Evolutionary conservation across 2,888 invertebrate species (phyloP).

Genomic region (Lasioglossum morio): DNA sequence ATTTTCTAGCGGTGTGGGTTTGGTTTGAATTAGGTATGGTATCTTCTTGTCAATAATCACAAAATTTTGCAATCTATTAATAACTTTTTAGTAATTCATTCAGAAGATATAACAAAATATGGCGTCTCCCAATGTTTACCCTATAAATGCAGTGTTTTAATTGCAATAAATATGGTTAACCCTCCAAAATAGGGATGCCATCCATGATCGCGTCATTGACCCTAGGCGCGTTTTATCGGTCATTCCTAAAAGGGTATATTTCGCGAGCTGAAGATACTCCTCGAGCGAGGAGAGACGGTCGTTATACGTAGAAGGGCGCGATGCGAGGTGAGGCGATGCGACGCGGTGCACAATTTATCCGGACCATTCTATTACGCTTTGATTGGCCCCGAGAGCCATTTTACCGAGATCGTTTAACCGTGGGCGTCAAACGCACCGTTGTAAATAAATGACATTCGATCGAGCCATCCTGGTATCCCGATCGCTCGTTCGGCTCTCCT

Average conservation of each 20-base stretch:
- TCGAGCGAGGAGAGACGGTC: slow-evolving; percentile 20
- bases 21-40: too few relatives aligned
- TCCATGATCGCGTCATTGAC: too few relatives aligned
- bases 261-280: slow-evolving; percentile 13
- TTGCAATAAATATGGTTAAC: too few relatives aligned
- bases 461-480: slow-evolving; percentile 42
- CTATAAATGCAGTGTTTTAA: too few relatives aligned
- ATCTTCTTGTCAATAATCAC: too few relatives aligned
- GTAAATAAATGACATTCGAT: slow-evolving; percentile 64
- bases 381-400: slow-evolving; percentile 63
- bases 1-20: too few relatives aligned
- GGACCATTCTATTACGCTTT: slow-evolving; percentile 67
- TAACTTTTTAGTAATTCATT: too few relatives aligned
- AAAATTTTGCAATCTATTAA: too few relatives aligned
- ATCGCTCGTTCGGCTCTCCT: slow-evolving; percentile 42
- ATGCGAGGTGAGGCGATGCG: background rate
- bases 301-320: slow-evolving; percentile 6
- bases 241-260: slow-evolving; percentile 2
- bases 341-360: slow-evolving; percentile 58
- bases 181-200: too few relatives aligned
- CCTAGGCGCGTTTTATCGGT: background rate
- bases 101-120: too few relatives aligned
- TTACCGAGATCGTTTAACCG: slow-evolving; percentile 65
- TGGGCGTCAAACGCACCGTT: slow-evolving; percentile 62
- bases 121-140: too few relatives aligned